Evolutionary conservation across 2,797 vertebrate species (phyloP).

Genomic region (Heliangelus exortis): DNA sequence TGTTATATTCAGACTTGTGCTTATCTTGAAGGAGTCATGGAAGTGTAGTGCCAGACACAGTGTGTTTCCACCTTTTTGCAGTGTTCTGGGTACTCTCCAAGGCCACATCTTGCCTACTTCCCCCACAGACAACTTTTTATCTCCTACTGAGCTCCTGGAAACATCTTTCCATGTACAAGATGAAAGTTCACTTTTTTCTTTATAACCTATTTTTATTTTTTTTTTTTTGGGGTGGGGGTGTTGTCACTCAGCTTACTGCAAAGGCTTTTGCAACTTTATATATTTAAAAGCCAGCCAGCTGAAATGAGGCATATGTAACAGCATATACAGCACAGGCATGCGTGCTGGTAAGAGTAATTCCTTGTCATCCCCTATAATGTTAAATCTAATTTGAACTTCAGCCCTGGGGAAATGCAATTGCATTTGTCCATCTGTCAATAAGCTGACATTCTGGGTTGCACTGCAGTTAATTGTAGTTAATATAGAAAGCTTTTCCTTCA

Average conservation of each 20-base stretch:
- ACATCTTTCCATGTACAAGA: background rate
- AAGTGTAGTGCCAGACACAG: background rate
- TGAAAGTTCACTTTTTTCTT: background rate
- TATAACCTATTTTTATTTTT: background rate
- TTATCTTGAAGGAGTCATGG: background rate
- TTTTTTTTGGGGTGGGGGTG: background rate
- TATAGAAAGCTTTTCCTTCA: background rate
- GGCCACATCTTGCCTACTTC: background rate
- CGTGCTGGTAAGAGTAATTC: slow-evolving; percentile 40
- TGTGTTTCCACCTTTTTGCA: background rate
- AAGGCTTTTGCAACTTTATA: background rate
- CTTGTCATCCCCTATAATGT: slow-evolving; percentile 31
- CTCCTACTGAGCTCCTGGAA: background rate
- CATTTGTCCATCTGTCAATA: slow-evolving; percentile 55
- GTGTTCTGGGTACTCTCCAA: background rate
- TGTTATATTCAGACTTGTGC: background rate
- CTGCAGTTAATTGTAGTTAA: background rate
- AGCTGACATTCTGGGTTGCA: background rate
- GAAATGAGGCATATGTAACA: background rate
- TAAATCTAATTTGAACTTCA: slow-evolving; percentile 44
- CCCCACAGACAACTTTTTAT: background rate
- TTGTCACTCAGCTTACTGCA: background rate
- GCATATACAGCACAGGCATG: background rate
- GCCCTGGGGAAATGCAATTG: slow-evolving; percentile 33
- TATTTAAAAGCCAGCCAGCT: background rate